Evolutionary conservation across 2,113 vertebrate species (phyloP).

Genomic region (Petaurus breviceps): DNA sequence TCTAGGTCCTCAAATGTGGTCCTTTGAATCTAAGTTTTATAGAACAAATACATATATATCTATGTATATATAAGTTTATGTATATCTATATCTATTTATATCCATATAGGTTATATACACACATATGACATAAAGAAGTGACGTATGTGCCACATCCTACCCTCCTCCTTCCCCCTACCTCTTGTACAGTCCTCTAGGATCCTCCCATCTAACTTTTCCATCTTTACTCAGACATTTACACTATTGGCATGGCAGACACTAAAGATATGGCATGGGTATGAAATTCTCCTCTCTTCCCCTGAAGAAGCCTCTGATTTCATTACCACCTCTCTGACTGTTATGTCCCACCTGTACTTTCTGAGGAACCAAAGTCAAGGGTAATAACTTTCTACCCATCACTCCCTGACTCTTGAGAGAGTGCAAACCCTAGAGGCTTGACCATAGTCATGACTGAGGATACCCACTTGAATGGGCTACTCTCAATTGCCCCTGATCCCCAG

Average conservation of each 20-base stretch:
- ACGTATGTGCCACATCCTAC: background rate
- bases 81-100: too few species aligned
- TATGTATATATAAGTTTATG: too few species aligned
- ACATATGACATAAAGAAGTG: too few species aligned
- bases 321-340: background rate
- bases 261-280: background rate
- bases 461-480: too few species aligned
- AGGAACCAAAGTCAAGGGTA: too few species aligned
- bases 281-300: background rate
- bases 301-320: too few species aligned
- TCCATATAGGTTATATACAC: too few species aligned
- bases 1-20: too few species aligned
- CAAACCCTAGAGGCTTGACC: background rate
- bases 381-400: background rate
- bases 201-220: background rate
- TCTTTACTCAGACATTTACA: background rate
- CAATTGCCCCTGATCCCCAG: background rate
- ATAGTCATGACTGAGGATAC: background rate
- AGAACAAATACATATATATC: too few species aligned
- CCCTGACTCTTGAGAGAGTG: background rate
- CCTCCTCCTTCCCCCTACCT: background rate
- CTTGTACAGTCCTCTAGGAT: background rate
- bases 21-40: too few species aligned
- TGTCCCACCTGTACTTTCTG: background rate
- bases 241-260: background rate